A percentile compares a stretch with the other conserved stretches of the same genome.
Evolutionary conservation across 2,888 invertebrate genomes (phyloP).

Genomic region (Choristoneura rosaceana): DNA sequence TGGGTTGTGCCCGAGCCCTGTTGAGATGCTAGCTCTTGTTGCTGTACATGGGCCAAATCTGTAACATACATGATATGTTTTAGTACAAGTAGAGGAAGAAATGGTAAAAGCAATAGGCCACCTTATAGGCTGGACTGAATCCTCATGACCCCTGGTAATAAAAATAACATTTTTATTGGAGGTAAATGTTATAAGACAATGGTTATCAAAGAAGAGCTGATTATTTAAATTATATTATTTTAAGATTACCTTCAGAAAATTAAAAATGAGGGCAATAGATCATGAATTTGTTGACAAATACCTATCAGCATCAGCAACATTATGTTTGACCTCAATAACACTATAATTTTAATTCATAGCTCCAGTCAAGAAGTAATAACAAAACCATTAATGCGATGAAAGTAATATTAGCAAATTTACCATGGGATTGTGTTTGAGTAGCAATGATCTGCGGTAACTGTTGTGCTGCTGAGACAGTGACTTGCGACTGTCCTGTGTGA

Average conservation of each 20-base stretch:
- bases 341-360: background rate
- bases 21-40: conserved; percentile 74
- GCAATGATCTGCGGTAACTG: conserved; percentile 82
- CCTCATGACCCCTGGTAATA: too few relatives aligned
- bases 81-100: too few relatives aligned
- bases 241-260: background rate
- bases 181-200: background rate
- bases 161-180: too few relatives aligned
- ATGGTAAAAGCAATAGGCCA: too few relatives aligned
- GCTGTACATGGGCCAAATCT: conserved; percentile 81
- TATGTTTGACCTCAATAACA: background rate
- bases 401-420: conserved; percentile 52
- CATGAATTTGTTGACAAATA: background rate
- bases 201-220: background rate
- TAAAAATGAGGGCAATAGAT: background rate
- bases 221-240: background rate
- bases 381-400: too few relatives aligned
- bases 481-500: conserved; percentile 78
- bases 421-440: conserved; percentile 77
- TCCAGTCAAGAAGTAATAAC: too few relatives aligned
- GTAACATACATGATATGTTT: conserved; percentile 46
- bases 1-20: conserved; percentile 63
- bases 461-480: conserved; percentile 75
- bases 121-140: too few relatives aligned
- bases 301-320: background rate